Base-by-base conservation (phyloP, 2,888 invertebrate species). In the Bombyx huttoni region DNA sequence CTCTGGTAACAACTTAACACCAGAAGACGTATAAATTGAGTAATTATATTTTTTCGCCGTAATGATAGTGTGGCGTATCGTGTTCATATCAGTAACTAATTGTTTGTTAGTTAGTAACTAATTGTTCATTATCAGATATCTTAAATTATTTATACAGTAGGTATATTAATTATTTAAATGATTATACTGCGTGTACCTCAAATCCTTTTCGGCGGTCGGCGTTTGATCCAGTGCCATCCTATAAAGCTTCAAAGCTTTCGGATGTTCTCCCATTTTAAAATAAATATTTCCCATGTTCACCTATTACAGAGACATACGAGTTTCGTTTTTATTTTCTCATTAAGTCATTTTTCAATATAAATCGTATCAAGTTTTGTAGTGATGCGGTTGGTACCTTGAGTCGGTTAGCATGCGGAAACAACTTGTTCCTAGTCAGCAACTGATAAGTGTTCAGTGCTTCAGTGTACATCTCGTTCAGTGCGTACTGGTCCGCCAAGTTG, bases 171-270 rank as follows among this genome's bases (percentile, higher is more conserved):
- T 24, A 24, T 24, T 24, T 24, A 24, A 24, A 24, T 24, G 24
- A 24, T 24, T 24, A 24, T 49, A 48, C 40, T 46, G 3, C 7
- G 9, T 53, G 50, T 83, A 94, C 93, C 98, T 94, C 65, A 98
- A 90, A 80, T 96, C 96, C 75, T 97, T 98, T 72, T 98, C 96
- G 52, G 94, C 95, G 46, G 95, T 95, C 0, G 98, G 97, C 5
- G 95, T 94, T 81, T 99, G 99, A 83, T 99, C 99, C 58, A 99
- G 89, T 0, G 99, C 98, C 99, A 99, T 99, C 64, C 98, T 91
- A 75, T 98, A 99, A 90, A 98, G 93, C 89, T 99, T 99, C 54
- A 99, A 92, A 0, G 99, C 98, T 85, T 98, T 97, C 12, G 95
- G 93, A 71, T 95, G 97, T 68, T 96, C 92, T 60, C 96, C 97